Percentiles rank a stretch among this genome's conserved stretches.
phyloP scores from a whole-genome alignment of 2,113 vertebrate species.

The Rhinogobius similis region DNA sequence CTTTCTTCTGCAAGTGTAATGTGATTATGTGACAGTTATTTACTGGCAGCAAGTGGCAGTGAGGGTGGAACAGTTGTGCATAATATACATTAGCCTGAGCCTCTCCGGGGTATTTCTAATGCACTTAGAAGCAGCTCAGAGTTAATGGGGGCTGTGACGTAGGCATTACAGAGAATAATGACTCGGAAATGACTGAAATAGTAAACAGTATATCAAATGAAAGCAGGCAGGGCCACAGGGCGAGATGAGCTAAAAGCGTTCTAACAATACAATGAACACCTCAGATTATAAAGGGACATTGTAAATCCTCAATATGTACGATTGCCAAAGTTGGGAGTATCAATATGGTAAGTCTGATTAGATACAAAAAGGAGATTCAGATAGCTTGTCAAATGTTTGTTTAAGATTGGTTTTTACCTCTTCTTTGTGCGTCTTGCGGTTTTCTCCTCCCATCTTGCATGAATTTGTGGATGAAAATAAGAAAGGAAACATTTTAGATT shows the following conservation, averaged over 20 bases:
- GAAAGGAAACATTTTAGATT: no score
- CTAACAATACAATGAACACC: conserved; percentile 13
- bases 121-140: conserved; percentile 37
- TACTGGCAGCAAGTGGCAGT: conserved; percentile 22
- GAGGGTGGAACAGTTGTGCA: conserved; percentile 4
- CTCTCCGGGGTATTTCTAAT: conserved; percentile 36
- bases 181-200: conserved; percentile 38
- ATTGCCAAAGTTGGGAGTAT: neutral
- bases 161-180: conserved; percentile 42
- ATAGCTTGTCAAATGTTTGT: no score
- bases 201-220: conserved; percentile 43
- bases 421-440: no score
- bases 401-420: no score
- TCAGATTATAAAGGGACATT: conserved; percentile 14
- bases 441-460: no score
- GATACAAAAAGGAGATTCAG: neutral
- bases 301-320: neutral
- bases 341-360: neutral
- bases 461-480: no score
- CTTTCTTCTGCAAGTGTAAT: conserved; percentile 6
- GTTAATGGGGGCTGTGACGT: conserved; percentile 36
- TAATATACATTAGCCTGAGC: conserved; percentile 21
- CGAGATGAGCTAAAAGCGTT: conserved; percentile 29
- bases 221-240: conserved; percentile 30
- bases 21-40: conserved; percentile 32